These are phyloP conservation scores for Umimayanthus chanpuru DNA, from an alignment of 92 coral and sea anemone genomes.

Conservation along the genomic window DNA sequence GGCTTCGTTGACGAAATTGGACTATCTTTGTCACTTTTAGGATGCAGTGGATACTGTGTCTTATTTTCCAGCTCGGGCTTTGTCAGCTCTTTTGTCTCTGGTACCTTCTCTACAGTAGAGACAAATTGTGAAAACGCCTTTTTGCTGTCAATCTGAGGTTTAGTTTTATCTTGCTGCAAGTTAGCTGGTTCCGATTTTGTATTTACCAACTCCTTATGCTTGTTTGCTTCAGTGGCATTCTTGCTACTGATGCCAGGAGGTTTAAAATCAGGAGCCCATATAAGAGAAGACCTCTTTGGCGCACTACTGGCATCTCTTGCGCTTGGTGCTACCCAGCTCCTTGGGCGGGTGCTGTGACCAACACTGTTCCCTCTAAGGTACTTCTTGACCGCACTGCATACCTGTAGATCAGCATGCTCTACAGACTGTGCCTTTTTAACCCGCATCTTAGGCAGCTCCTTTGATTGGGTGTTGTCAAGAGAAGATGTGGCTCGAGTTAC, in stretches of 20 bases:
- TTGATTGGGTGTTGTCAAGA: not conserved
- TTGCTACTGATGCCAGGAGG: conserved; percentile 13
- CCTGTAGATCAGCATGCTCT: conserved; percentile 27
- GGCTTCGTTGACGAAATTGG: not conserved
- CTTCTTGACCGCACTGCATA: conserved; percentile 45
- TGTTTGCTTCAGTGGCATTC: not conserved
- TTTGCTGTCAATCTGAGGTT: not conserved
- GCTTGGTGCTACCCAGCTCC: conserved; percentile 66
- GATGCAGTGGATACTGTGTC: not conserved
- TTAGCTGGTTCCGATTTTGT: conserved; percentile 26
- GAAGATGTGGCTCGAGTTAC: not conserved
- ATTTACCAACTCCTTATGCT: not conserved
- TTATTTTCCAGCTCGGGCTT: conserved; percentile 3
- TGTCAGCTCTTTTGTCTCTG: not conserved
- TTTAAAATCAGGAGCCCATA: conserved; percentile 51
- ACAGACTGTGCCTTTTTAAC: conserved; percentile 6
- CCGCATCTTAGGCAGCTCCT: not conserved
- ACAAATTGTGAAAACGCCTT: not conserved
- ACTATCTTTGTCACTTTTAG: not conserved
- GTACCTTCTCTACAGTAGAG: not conserved
- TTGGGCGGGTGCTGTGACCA: conserved; percentile 56
- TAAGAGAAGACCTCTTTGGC: conserved; percentile 31
- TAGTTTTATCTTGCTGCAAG: not conserved
- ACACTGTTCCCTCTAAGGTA: conserved; percentile 40
- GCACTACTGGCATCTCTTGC: conserved; percentile 17